Evolutionary conservation across 1,140 invertebrate species (phyloP), one percentile per base, ranked within the genome.

Genomic region (Penaeus indicus): DNA sequence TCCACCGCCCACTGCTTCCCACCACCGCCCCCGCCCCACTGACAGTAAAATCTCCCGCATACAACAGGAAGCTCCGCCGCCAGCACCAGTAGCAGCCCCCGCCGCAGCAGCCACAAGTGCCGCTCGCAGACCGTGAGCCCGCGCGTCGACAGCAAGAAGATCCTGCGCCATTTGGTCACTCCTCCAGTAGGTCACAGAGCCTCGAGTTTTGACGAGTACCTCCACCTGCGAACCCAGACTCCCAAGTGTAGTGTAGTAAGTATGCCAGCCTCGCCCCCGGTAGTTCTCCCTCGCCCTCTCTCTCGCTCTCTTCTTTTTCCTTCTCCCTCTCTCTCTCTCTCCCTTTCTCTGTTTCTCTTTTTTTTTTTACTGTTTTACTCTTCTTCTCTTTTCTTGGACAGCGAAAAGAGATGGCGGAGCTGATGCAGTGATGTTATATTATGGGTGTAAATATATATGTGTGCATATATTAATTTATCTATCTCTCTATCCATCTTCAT

Each of bases 131-230:
- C 95, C 95, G 92, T 95, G 94, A 91, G 94, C 94, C 89, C 95
- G 94, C 60, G 92, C 90, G 89, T 81, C 16, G 95, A 96, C 92
- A 96, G 95, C 92, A 96, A 96, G 91, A 95, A 95, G 92, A 96
- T 96, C 85, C 93, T 96, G 11, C 95, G 96, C 91, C 95, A 96
- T 91, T 92, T 96, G 19, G 95, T 96, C 1, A 93, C 94, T 19
- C 93, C 94, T 18, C 91, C 93, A 47, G 91, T 92, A 27, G 92
- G 90, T 91, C 92, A 93, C 82, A 81, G 90, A n/a, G 82, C 90
- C 13, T 75, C 88, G 84, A 92, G 92, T 86, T 90, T 93, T 19
- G 95, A 95, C 79, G 95, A 96, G 91, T 93, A 96, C 27, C 95
- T 96, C 89, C 94, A 95, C 90, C 94, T 96, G 93, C 95, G 94